These are phyloP conservation scores for Scolanthus callimorphus DNA, from an alignment of 92 coral and sea anemone genomes.

Conservation along the genomic window DNA sequence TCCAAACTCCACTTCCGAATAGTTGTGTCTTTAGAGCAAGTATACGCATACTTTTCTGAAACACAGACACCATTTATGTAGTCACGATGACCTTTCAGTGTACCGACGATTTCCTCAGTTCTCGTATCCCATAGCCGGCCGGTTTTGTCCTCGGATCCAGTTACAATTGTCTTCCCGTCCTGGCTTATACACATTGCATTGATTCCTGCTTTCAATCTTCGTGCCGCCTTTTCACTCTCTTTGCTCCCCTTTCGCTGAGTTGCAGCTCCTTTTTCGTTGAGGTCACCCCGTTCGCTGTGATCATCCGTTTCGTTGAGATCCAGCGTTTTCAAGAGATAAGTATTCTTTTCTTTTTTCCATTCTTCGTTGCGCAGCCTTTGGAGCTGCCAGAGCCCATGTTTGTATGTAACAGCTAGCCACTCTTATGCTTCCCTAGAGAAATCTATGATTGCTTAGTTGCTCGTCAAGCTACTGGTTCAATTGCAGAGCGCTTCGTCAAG, in stretches of 20 bases:
- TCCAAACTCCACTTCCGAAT: constrained; percentile 90
- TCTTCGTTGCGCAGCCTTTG: constrained; percentile 20
- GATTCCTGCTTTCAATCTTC: no score
- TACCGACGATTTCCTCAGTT: constrained; percentile 78
- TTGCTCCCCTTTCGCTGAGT: constrained; percentile 9
- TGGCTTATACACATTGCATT: constrained; percentile 78
- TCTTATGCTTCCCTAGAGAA: no score
- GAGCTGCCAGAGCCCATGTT: constrained; percentile 94
- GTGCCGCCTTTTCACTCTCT: constrained; percentile 48
- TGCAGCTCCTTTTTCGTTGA: constrained; percentile 29
- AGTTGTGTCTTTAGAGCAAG: constrained; percentile 87
- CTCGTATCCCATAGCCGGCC: constrained; percentile 93
- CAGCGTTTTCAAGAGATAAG: no score
- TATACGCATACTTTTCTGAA: constrained; percentile 78
- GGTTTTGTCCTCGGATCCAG: constrained; percentile 89
- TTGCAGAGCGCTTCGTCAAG: no score
- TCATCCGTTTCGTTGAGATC: no score
- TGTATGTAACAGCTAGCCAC: no score
- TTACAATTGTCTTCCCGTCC: constrained; percentile 76
- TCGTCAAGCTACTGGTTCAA: no score
- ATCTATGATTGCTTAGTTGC: no score
- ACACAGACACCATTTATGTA: constrained; percentile 80
- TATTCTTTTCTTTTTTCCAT: no score
- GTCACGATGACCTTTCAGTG: constrained; percentile 69
- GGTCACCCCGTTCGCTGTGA: no score